These are phyloP conservation scores for Zoanthus solanderi DNA, from an alignment of 92 coral and sea anemone genomes.

Conservation along the genomic window DNA sequence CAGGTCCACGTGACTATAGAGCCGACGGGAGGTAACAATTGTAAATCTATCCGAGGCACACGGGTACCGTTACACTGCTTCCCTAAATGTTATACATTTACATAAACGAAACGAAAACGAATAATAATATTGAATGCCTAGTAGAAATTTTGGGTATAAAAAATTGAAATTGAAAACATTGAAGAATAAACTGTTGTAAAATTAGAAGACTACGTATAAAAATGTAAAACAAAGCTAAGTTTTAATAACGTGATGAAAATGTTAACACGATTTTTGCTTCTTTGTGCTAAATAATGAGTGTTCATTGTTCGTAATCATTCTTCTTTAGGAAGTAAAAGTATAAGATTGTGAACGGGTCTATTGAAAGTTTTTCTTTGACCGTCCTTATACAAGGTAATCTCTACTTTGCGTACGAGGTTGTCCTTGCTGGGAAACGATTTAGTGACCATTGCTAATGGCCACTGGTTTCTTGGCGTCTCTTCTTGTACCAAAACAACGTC, in stretches of 20 bases:
- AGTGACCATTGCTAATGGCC: slow-evolving; percentile 50
- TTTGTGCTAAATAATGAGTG: slow-evolving; percentile 17
- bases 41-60: no score
- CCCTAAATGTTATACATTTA: no score
- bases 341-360: slow-evolving; percentile 52
- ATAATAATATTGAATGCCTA: background rate
- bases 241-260: background rate
- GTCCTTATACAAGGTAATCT: slow-evolving; percentile 43
- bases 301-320: slow-evolving; percentile 17
- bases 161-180: background rate
- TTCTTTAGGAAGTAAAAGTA: slow-evolving; percentile 52
- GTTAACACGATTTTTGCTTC: background rate
- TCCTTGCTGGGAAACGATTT: slow-evolving; percentile 44
- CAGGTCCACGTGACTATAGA: no score
- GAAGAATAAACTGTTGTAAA: background rate
- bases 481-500: slow-evolving; percentile 36
- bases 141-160: background rate
- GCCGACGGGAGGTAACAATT: no score
- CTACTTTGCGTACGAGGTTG: slow-evolving; percentile 50
- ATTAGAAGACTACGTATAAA: no score
- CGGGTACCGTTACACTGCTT: no score
- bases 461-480: slow-evolving; percentile 51
- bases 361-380: slow-evolving; percentile 33
- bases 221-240: background rate
- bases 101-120: no score